phyloP scores from a whole-genome alignment of 1,140 invertebrate species.

The Musca domestica region DNA sequence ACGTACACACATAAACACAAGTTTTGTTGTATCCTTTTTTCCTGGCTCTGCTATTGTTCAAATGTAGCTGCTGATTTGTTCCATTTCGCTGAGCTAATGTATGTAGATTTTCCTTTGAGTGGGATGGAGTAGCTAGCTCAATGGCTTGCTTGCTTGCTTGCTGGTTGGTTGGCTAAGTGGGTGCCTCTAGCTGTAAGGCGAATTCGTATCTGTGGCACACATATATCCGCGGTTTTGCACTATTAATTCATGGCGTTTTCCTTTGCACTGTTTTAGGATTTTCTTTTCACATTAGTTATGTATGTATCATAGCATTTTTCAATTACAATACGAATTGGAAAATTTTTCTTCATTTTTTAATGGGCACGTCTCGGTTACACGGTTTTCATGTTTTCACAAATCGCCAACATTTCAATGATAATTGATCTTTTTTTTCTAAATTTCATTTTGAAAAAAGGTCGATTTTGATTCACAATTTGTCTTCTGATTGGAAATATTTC shows the following conservation, averaged over 20 bases:
- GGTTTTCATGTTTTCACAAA: not conserved
- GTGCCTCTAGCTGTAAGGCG: no score
- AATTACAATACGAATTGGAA: not conserved
- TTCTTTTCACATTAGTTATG: conserved; percentile 17
- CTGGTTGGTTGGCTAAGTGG: no score
- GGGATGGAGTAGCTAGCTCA: no score
- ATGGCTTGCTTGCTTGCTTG: no score
- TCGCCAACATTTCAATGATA: not conserved
- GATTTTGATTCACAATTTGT: not conserved
- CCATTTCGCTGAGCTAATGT: no score
- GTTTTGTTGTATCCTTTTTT: conserved; percentile 8
- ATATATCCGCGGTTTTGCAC: no score
- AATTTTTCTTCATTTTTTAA: not conserved
- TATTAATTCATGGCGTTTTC: no score
- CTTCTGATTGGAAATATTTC: no score
- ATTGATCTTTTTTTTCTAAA: not conserved
- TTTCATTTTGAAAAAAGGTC: not conserved
- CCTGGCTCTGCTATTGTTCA: no score
- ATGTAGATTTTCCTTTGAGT: no score
- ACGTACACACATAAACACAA: conserved; percentile 1
- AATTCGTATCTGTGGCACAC: no score
- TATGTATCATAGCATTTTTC: conserved; percentile 15
- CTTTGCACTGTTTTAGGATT: not conserved
- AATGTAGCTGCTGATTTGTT: no score
- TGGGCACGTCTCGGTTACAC: not conserved